Base-by-base conservation (phyloP, 2,888 invertebrate genomes). In the Dolichopus griseipennis region DNA sequence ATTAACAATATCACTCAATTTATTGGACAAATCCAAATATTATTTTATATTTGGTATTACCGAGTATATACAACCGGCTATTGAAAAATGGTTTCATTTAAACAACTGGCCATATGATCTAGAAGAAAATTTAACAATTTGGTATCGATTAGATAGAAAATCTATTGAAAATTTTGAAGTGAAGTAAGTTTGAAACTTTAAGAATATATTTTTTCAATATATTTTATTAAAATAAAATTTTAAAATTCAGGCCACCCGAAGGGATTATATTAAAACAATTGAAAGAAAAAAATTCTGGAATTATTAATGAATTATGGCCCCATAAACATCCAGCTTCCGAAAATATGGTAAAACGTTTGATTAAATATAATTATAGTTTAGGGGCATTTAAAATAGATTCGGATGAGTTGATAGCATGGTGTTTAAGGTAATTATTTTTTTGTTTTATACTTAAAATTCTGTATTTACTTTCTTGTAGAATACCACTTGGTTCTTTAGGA, bases 401-500 rank as follows among this genome's bases (percentile, higher is more conserved):
- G 43, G 70, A 68, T 15, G 68, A 73, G 27, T 65, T 75, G 8
- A 69, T 73, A 33, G 73, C 73, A 15, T 74, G 74, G 75, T 72
- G 71, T 64, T 65, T 73, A 5, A 68, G 70, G 74, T 74, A 37
- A 37, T 63, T 68, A 43, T 52, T 18, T 34, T 20, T 34, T 10
- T 61, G 2, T 65, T 61, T 5, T 1, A 12, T 22, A 1, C 20
- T 20, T 33, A 4, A 15, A 33, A 65, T 52, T 41, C 6, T 21
- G 21, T 33, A 18, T 65, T 27, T 63, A 33, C 10, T 52, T 2
- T 41, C 27, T 64, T 69, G 15, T 66, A 77, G 77, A 43, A 62
- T 76, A 15, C 76, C 75, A 67, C 75, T 73, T 12, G 78, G 78
- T 21, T 75, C 76, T 8, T 71, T 78, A 6, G 78, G 77, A 6